These are phyloP conservation scores for Salmo trutta DNA, from an alignment of 2,797 vertebrate species.

Conservation along the genomic window DNA sequence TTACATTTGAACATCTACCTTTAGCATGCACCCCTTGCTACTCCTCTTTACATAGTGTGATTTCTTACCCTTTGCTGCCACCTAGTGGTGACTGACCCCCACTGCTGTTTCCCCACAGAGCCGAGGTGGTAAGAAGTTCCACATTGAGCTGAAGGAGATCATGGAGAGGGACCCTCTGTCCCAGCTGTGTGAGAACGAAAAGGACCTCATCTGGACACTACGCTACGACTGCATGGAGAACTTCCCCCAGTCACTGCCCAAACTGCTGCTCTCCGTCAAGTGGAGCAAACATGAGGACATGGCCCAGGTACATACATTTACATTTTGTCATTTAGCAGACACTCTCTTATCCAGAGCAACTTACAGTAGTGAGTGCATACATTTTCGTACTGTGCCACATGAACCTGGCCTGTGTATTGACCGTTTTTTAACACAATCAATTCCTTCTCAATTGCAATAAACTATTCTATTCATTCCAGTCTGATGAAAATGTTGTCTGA, in stretches of 20 bases:
- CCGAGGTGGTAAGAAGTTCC: conserved; percentile 95
- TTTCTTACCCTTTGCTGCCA: conserved; percentile 46
- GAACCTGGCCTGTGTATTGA: not conserved
- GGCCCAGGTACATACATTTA: conserved; percentile 87
- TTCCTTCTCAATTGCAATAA: not conserved
- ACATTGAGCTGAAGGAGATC: conserved; percentile 96
- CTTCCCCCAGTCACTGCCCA: conserved; percentile 94
- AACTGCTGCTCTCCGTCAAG: conserved; percentile 94
- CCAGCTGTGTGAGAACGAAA: conserved; percentile 98
- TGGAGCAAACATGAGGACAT: conserved; percentile 99
- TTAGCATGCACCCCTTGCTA: not conserved
- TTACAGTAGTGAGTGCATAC: too few species aligned
- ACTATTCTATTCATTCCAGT: not conserved
- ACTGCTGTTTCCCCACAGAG: conserved; percentile 70
- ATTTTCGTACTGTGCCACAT: too few species aligned
- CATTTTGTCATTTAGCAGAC: too few species aligned
- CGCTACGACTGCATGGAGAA: conserved; percentile 91
- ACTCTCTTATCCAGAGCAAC: too few species aligned
- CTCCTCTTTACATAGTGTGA: not conserved
- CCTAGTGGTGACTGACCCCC: conserved; percentile 49
- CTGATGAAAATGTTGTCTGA: too few species aligned
- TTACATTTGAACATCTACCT: not conserved
- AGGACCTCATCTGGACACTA: conserved; percentile 98
- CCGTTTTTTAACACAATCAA: not conserved
- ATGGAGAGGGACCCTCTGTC: conserved; percentile 96